Conservation (phyloP, 2,888 invertebrate species). For the Xestia c-nigrum region DNA sequence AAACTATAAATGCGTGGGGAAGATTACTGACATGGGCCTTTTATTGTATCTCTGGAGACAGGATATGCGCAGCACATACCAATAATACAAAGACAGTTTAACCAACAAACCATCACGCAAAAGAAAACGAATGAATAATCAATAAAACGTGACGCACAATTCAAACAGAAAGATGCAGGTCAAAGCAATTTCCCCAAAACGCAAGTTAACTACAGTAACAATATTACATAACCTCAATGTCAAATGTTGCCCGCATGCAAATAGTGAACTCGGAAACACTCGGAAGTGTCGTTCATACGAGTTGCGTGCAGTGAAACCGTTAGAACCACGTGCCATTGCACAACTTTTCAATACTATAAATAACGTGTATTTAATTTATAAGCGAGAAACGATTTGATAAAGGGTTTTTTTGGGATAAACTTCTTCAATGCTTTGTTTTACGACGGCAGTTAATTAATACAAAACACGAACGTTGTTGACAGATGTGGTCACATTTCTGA, state of each 20-base stretch:
- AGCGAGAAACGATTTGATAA: constrained; percentile 1
- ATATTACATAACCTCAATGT: constrained; percentile 43
- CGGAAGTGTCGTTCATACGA: constrained; percentile 34
- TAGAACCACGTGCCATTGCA: constrained; percentile 59
- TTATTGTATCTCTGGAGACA: not conserved
- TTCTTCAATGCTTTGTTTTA: not conserved
- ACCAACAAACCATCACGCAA: not conserved
- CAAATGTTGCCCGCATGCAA: constrained; percentile 34
- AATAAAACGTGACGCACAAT: constrained; percentile 4
- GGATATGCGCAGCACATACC: not conserved
- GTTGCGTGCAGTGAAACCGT: constrained; percentile 64
- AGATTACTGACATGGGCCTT: not conserved
- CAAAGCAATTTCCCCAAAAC: constrained; percentile 26
- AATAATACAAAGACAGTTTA: not conserved
- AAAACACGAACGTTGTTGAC: not conserved
- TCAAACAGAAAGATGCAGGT: constrained; percentile 27
- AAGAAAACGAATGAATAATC: not conserved
- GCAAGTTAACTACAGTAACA: constrained; percentile 15
- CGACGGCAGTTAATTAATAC: not conserved
- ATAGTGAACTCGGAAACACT: constrained; percentile 42
- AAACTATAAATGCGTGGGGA: not conserved
- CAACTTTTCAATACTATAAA: constrained; percentile 41
- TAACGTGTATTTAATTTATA: constrained; percentile 18
- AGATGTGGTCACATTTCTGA: not conserved
- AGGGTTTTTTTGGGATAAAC: not conserved